Conservation (phyloP, 2,888 invertebrate genomes). For the Linnaemya tessellans region DNA sequence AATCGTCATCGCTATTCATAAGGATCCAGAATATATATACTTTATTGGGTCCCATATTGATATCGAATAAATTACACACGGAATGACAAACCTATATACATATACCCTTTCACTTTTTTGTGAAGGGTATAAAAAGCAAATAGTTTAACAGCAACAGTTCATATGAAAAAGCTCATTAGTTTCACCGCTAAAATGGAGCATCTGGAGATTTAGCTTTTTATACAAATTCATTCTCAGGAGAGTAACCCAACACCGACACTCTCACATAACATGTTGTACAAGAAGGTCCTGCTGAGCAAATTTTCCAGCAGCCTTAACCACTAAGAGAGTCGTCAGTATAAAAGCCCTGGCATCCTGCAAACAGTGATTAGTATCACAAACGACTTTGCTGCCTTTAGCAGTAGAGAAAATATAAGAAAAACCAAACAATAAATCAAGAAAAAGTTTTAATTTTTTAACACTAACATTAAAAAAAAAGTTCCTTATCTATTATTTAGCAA, state of each 20-base stretch:
- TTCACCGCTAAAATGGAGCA: constrained; percentile 38
- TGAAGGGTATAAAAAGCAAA: too few species aligned
- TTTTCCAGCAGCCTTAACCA: neutral
- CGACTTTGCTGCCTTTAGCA: constrained; percentile 69
- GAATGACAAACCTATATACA: too few species aligned
- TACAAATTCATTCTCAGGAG: constrained; percentile 74
- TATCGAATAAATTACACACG: too few species aligned
- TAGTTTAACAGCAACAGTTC: constrained; percentile 66
- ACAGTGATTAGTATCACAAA: constrained; percentile 75
- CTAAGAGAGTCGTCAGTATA: constrained; percentile 75
- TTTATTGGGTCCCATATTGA: too few species aligned
- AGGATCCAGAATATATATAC: too few species aligned
- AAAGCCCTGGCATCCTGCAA: constrained; percentile 74
- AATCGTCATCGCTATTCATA: too few species aligned
- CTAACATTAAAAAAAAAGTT: constrained; percentile 28
- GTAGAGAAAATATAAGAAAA: constrained; percentile 72
- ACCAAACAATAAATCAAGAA: constrained; percentile 1
- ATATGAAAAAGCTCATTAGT: constrained; percentile 11
- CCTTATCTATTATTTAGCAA: constrained; percentile 30
- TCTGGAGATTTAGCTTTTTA: constrained; percentile 58
- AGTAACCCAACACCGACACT: constrained; percentile 35
- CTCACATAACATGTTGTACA: constrained; percentile 36
- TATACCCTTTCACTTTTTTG: too few species aligned
- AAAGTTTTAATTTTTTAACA: constrained; percentile 36
- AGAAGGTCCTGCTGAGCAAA: constrained; percentile 27